Evolutionary conservation across 2,797 vertebrate species (phyloP), one percentile per base, ranked within the genome.

Genomic region (Syngnathus rostellatus): DNA sequence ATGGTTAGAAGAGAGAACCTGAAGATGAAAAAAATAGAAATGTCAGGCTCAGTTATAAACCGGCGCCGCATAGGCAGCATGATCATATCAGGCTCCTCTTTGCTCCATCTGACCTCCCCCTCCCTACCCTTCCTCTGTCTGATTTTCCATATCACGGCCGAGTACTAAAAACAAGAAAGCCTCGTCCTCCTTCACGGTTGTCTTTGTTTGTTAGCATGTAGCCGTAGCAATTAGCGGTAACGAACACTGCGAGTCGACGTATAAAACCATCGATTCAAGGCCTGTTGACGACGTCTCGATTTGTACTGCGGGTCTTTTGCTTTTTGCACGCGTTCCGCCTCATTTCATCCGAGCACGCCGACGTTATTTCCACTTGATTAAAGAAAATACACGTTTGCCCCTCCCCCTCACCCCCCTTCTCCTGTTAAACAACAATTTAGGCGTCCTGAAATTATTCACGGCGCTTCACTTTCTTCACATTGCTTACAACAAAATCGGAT

Each of bases 281-380:
- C 19, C 38, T 60, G 37, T 40, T 31, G 37, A n/a, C n/a, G 38
- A 60, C 6, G 58, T 17, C 58, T 60, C 9, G 4, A 10, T 57
- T 57, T 57, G 54, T n/a, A 8, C 14, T 9, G 23, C 3, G 5
- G 14, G 21, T 40, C 5, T 40, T 60, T 60, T 39, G 31, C 17
- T 39, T 60, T 60, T 19, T 51, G 48, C 8, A n/a, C 9, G 19
- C 19, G 17, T 60, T 60, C 58, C 19, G 58, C 58, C 38, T 60
- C 58, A 60, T 60, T 60, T 60, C 58, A 60, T 19, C 58, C 19
- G 31, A 39, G 31, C 38, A 39, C 58, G 31, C 55, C 16, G 3
- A 40, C 37, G 57, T 59, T 59, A 40, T 60, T 60, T 60, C 9
- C 37, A 39, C 38, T 60, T 40, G 16, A 60, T 40, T 60, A n/a